A percentile compares a stretch with the other conserved stretches of the same genome.
phyloP scores from a whole-genome alignment of 2,113 vertebrate species.

The Podarcis raffonei region DNA sequence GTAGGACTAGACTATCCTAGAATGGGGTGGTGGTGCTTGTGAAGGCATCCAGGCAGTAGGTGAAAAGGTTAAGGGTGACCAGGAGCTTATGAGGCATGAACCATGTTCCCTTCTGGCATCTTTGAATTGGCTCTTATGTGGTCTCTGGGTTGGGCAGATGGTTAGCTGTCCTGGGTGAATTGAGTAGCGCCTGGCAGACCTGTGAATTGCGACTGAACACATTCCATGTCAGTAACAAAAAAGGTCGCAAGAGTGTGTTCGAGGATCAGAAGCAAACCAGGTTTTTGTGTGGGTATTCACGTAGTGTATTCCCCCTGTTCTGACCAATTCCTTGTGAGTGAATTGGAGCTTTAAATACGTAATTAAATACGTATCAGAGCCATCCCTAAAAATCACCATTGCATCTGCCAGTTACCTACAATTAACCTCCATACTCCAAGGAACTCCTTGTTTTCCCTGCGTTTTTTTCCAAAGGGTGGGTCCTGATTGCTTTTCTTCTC shows the following conservation, averaged over 20 bases:
- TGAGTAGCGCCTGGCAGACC: neutral
- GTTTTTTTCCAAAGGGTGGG: constrained; percentile 1
- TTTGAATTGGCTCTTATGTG: neutral
- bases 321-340: neutral
- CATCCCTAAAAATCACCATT: neutral
- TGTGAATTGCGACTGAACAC: neutral
- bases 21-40: neutral
- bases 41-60: neutral
- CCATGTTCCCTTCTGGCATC: neutral
- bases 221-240: neutral
- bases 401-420: neutral
- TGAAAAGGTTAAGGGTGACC: neutral
- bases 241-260: neutral
- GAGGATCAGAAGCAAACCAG: neutral
- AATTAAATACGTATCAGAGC: too few species aligned
- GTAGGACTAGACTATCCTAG: neutral
- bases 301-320: neutral
- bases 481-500: constrained; percentile 24
- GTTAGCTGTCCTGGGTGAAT: neutral
- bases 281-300: neutral
- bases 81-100: too few species aligned
- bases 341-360: neutral
- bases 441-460: rapidly evolving
- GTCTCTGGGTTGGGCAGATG: neutral
- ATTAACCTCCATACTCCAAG: neutral